These are phyloP conservation scores for Larimichthys polyactis DNA, from an alignment of 2,113 vertebrate species.

Conservation along the genomic window DNA sequence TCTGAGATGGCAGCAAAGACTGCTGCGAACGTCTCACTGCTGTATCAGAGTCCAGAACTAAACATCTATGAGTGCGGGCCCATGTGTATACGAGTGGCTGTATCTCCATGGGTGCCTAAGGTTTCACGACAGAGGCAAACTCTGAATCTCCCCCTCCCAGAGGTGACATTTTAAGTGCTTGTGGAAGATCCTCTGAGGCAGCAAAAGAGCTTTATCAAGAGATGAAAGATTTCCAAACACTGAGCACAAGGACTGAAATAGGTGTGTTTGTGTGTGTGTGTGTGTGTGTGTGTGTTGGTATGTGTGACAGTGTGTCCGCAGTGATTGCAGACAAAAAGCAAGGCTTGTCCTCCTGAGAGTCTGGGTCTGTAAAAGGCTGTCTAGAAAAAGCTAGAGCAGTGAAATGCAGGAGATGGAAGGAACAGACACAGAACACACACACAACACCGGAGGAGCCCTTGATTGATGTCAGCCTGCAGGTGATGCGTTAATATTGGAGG, in stretches of 20 bases:
- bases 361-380: slow-evolving; percentile 56
- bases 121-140: slow-evolving; percentile 37
- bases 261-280: background rate
- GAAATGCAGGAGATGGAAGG: slow-evolving; percentile 18
- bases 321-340: slow-evolving; percentile 61
- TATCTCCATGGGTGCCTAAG: background rate
- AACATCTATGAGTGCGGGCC: background rate
- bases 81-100: background rate
- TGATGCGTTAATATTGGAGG: slow-evolving; percentile 41
- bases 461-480: slow-evolving; percentile 36
- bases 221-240: slow-evolving; percentile 57
- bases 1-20: slow-evolving; percentile 23
- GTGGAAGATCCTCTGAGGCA: slow-evolving; percentile 40
- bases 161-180: slow-evolving; percentile 56
- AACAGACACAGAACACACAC: slow-evolving; percentile 15
- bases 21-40: background rate
- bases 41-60: slow-evolving; percentile 18
- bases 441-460: background rate
- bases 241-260: slow-evolving; percentile 28
- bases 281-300: slow-evolving; percentile 6
- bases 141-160: slow-evolving; percentile 32
- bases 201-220: slow-evolving; percentile 45
- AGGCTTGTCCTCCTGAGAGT: slow-evolving; percentile 63
- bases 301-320: slow-evolving; percentile 43
- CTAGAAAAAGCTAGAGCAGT: slow-evolving; percentile 18